Base-by-base conservation (phyloP, 2,888 invertebrate species). In the Heteromurus nitidus region DNA sequence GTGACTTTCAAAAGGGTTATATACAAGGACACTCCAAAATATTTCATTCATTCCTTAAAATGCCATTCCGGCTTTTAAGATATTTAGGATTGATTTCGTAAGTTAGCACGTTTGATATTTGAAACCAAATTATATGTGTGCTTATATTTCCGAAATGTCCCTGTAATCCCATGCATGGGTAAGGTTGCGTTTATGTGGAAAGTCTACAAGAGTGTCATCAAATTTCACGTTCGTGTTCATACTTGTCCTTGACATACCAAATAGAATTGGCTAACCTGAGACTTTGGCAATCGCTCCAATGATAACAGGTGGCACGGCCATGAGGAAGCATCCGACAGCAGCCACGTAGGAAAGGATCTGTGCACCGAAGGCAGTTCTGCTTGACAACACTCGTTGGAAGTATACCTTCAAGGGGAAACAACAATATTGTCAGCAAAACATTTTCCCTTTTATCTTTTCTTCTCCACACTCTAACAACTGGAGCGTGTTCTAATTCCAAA, bases 301-400 rank as follows among this genome's bases (percentile, higher is more conserved):
- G 76, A 93, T 88, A 42, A 92, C 91, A 13, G 93, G 91, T 16
- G 93, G 93, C 58, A 93, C 89, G 0, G 93, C 92, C 90, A 93
- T 91, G 3, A 92, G 88, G 82, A 93, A 88, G 87, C 93, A 93
- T 0, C 93, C 93, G 68, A 92, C 89, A 82, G 92, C 93, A 22
- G 93, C 93, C 1, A 92, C 91, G 85, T 92, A 91, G 5, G 93
- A 93, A 82, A 93, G 89, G 26, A 91, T 89, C 88, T 92, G 92
- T 24, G 93, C 93, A 73, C 92, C 90, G n/a, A 89, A 88, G 2
- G 92, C 92, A 24, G 91, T 91, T 87, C 91, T 91, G 67, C 93
- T 92, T 28, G 93, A 93, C 74, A 94, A 89, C 18, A 94, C 93
- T 72, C 93, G 90, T 90, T 94, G 93, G 88, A 94, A 93, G 88